Evolutionary conservation across 2,888 invertebrate species (phyloP).

Genomic region (Nudaria mundana): DNA sequence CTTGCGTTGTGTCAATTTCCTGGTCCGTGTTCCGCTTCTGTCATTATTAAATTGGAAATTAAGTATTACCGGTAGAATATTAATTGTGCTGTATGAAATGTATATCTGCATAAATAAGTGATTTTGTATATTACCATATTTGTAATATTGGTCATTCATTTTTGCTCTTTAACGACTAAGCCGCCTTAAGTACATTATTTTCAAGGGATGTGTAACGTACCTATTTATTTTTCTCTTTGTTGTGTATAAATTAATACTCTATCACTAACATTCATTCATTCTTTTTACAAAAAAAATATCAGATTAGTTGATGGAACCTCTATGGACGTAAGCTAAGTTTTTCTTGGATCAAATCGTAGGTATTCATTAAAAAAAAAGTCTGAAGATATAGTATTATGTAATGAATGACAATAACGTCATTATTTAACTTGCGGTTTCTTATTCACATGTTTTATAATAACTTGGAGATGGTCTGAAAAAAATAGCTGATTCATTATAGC

Average conservation of each 20-base stretch:
- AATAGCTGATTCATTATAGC: neutral
- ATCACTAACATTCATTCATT: too few species aligned
- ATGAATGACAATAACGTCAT: constrained; percentile 11
- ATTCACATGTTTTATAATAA: constrained; percentile 16
- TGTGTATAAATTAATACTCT: too few species aligned
- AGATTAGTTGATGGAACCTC: too few species aligned
- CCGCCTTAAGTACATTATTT: neutral
- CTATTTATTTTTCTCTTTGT: neutral
- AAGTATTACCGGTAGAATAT: neutral
- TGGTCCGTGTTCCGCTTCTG: constrained; percentile 28
- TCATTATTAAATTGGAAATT: constrained; percentile 16
- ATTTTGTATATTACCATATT: too few species aligned
- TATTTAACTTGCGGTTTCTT: constrained; percentile 22
- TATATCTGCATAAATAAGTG: too few species aligned
- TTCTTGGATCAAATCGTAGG: too few species aligned
- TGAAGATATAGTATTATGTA: constrained; percentile 8
- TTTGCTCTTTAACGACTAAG: too few species aligned
- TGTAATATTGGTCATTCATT: too few species aligned
- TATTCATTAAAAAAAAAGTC: neutral
- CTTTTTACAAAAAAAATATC: too few species aligned
- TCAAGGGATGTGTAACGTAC: too few species aligned
- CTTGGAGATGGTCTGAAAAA: neutral
- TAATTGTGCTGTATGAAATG: neutral
- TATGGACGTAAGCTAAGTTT: too few species aligned
- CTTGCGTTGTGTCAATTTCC: constrained; percentile 27